These are phyloP conservation scores for Diuraphis noxia DNA, from an alignment of 1,140 invertebrate genomes.

Conservation along the genomic window DNA sequence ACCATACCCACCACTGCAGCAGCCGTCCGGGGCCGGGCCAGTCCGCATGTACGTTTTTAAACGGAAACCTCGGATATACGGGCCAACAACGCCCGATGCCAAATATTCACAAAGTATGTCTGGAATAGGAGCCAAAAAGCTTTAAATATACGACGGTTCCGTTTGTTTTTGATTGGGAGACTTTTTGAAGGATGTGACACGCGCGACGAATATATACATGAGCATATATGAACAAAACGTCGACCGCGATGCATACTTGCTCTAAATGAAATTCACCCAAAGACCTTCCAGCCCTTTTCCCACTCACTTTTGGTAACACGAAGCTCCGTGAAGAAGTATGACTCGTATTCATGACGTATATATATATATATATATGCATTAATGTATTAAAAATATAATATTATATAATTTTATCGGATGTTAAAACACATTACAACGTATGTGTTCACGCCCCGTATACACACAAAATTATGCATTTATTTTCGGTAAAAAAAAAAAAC, in stretches of 20 bases:
- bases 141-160: constrained; percentile 40
- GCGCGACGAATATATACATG: neutral
- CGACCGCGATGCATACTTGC: neutral
- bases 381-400: neutral
- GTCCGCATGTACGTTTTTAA: constrained; percentile 39
- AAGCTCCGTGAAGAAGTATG: neutral
- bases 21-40: neutral
- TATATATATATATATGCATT: too few species aligned
- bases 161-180: constrained; percentile 24
- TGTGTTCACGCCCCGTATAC: neutral
- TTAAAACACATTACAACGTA: neutral
- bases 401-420: neutral
- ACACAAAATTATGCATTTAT: neutral
- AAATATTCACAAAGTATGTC: constrained; percentile 54
- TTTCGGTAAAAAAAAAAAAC: neutral
- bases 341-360: neutral
- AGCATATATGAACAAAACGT: neutral
- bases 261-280: neutral
- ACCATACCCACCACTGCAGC: neutral
- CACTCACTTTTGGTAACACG: neutral
- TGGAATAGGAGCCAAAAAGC: constrained; percentile 48
- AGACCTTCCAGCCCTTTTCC: neutral
- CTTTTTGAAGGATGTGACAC: constrained; percentile 5
- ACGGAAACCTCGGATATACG: constrained; percentile 53
- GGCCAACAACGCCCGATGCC: constrained; percentile 51